Conservation (phyloP, 2,113 vertebrate genomes). For the Dipodomys merriami region DNA sequence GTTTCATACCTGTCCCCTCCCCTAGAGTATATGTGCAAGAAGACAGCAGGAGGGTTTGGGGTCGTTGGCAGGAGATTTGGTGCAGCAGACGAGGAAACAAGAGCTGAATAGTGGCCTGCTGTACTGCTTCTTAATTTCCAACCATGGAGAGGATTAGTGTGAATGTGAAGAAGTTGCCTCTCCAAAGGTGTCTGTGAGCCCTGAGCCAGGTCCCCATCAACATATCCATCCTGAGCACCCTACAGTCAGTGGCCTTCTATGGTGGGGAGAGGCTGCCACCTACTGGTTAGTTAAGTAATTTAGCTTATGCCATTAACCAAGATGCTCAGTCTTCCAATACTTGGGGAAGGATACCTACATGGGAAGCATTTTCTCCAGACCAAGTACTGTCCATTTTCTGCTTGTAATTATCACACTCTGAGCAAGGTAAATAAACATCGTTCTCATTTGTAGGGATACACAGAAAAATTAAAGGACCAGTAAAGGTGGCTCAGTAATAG, state of each 20-base stretch:
- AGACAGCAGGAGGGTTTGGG: no score
- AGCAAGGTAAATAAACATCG: background rate
- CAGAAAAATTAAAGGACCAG: background rate
- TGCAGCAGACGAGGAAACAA: background rate
- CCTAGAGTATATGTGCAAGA: background rate
- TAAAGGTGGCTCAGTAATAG: background rate
- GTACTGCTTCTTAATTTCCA: background rate
- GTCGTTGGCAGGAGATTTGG: background rate
- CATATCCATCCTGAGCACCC: accelerated
- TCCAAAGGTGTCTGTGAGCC: background rate
- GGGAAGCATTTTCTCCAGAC: background rate
- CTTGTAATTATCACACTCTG: background rate
- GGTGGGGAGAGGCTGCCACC: slow-evolving; percentile 65
- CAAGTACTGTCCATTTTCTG: background rate
- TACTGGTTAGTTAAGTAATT: slow-evolving; percentile 59
- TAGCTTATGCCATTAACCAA: background rate
- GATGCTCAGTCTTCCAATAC: background rate
- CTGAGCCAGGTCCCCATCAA: background rate
- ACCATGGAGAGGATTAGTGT: background rate
- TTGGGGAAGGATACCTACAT: background rate
- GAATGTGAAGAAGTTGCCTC: background rate
- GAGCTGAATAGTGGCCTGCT: no score
- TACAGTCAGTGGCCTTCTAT: background rate
- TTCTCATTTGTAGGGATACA: background rate
- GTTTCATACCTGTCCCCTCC: background rate